A percentile compares a stretch with the other conserved stretches of the same genome.
Conservation (phyloP, 2,113 vertebrate genomes). For the Scartelaos histophorus region DNA sequence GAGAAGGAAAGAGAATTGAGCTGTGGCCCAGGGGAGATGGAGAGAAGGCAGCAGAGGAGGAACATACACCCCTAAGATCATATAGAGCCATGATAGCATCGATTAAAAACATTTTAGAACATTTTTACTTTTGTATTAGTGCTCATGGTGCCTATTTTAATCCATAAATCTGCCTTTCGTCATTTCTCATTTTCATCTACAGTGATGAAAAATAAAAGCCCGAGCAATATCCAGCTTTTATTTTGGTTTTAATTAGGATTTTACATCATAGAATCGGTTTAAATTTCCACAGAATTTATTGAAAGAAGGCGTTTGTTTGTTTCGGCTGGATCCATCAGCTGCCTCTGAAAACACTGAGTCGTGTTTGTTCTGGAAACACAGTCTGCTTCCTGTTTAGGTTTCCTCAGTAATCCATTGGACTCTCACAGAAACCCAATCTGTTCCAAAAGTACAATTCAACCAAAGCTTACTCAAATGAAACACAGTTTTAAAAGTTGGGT, state of each 20-base stretch:
- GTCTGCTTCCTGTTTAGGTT: slow-evolving; percentile 35
- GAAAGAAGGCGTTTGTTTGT: slow-evolving; percentile 26
- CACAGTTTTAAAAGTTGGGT: background rate
- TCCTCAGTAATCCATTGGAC: slow-evolving; percentile 41
- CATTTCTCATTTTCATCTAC: slow-evolving; percentile 7
- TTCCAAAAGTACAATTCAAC: background rate
- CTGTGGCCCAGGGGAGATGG: no score
- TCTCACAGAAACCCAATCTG: slow-evolving; percentile 24
- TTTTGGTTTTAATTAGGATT: slow-evolving; percentile 19
- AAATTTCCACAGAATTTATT: slow-evolving; percentile 12
- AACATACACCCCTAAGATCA: no score
- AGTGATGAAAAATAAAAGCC: background rate
- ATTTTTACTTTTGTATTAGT: background rate
- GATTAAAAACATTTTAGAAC: no score
- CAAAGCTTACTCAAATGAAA: background rate
- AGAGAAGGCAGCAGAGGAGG: no score
- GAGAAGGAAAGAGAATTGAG: no score
- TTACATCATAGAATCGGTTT: slow-evolving; percentile 16
- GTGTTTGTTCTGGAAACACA: slow-evolving; percentile 35
- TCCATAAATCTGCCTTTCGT: background rate
- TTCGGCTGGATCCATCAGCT: slow-evolving; percentile 45
- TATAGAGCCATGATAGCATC: no score
- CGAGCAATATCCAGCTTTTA: slow-evolving; percentile 10
- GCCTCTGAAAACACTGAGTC: slow-evolving; percentile 28
- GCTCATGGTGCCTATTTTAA: background rate